phyloP scores from a whole-genome alignment of 2,888 invertebrate genomes.

The Orthosia gothica region DNA sequence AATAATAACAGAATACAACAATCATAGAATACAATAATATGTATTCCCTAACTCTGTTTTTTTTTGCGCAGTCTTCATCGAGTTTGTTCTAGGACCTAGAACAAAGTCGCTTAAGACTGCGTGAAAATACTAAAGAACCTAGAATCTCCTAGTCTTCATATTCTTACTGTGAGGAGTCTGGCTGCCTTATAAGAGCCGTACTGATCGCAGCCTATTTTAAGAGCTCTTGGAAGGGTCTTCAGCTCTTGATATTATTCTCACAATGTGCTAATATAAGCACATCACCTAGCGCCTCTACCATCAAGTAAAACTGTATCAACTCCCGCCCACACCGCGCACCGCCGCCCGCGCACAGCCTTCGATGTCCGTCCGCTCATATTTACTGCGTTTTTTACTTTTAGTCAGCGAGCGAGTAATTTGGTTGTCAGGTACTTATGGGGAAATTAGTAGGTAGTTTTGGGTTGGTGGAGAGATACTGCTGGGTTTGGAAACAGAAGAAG shows the following conservation, averaged over 20 bases:
- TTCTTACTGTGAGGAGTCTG: no score
- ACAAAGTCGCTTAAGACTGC: no score
- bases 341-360: conserved; percentile 62
- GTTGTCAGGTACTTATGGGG: conserved; percentile 15
- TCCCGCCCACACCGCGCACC: conserved; percentile 54
- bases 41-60: no score
- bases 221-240: not conserved
- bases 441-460: conserved; percentile 23
- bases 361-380: conserved; percentile 55
- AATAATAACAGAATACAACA: no score
- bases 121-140: no score
- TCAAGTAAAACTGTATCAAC: conserved; percentile 67
- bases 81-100: no score
- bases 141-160: no score
- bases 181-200: no score
- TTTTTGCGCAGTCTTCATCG: no score
- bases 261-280: conserved; percentile 25
- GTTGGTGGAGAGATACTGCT: not conserved
- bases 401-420: conserved; percentile 27
- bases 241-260: not conserved
- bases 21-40: no score
- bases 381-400: conserved; percentile 54
- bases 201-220: no score
- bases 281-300: conserved; percentile 15
- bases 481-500: not conserved